These are phyloP conservation scores for Laterallus jamaicensis DNA, from an alignment of 2,113 vertebrate species.

Conservation along the genomic window DNA sequence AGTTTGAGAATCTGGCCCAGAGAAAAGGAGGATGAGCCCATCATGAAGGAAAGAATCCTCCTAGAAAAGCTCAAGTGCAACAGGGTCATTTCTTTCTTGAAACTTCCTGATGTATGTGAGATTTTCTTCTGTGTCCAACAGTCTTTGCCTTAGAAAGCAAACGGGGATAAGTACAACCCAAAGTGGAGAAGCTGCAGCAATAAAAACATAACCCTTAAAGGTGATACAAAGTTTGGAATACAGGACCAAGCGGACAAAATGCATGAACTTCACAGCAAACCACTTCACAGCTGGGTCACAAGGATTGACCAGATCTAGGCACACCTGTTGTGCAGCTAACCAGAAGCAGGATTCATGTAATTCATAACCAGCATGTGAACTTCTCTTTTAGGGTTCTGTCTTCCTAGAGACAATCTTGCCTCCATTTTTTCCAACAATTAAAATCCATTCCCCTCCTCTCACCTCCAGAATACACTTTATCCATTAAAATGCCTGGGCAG, in stretches of 20 bases:
- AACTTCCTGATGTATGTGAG: not conserved
- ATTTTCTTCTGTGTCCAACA: not conserved
- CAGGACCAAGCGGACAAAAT: not conserved
- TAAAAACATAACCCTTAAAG: not conserved
- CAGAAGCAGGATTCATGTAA: not conserved
- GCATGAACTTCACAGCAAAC: rapidly evolving
- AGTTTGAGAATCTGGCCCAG: not conserved
- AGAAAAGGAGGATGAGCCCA: not conserved
- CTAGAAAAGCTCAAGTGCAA: not conserved
- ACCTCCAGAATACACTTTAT: not conserved
- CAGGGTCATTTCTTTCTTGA: not conserved
- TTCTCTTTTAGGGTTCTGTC: not conserved
- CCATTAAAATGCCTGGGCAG: not conserved
- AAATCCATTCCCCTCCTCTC: not conserved
- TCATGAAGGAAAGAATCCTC: not conserved
- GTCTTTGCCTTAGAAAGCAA: not conserved
- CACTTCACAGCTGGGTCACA: rapidly evolving
- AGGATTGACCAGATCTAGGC: not conserved
- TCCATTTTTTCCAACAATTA: not conserved
- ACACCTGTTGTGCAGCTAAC: not conserved
- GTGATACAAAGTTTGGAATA: not conserved
- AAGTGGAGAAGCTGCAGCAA: not conserved
- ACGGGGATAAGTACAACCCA: not conserved
- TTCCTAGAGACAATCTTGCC: not conserved
- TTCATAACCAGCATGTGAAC: not conserved